Conservation (phyloP, 2,888 invertebrate genomes). For the Lysandra coridon region DNA sequence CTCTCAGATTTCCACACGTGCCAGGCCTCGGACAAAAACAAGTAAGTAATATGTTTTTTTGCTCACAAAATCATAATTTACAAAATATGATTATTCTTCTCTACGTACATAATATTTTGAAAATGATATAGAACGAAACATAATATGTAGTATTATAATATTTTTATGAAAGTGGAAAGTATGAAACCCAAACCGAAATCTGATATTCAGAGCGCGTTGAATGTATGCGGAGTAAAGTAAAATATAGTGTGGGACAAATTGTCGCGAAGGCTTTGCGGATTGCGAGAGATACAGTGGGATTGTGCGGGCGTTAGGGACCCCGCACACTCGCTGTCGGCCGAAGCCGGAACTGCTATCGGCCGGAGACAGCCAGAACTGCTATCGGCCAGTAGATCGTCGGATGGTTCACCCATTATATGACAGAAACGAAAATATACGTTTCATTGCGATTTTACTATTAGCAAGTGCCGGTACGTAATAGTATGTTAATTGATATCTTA, state of each 20-base stretch:
- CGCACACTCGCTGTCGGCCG: not conserved
- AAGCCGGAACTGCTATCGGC: not conserved
- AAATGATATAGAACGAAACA: not conserved
- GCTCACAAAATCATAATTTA: not conserved
- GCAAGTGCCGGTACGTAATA: not conserved
- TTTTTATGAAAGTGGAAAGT: constrained; percentile 30
- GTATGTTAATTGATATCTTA: too few species aligned
- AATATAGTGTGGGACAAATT: constrained; percentile 66
- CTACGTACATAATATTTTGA: not conserved
- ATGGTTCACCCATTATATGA: not conserved
- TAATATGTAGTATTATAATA: not conserved
- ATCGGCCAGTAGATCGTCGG: not conserved
- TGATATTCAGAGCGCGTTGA: constrained; percentile 36
- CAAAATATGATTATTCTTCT: not conserved
- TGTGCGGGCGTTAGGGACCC: constrained; percentile 48
- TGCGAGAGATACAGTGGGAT: constrained; percentile 60
- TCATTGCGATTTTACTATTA: not conserved
- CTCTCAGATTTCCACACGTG: not conserved
- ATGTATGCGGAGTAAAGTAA: constrained; percentile 47
- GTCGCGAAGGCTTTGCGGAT: constrained; percentile 62
- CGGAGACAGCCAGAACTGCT: not conserved
- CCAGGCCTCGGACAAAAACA: too few species aligned
- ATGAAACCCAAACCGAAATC: constrained; percentile 20
- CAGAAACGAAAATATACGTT: not conserved
- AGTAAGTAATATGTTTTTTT: not conserved